Conservation (phyloP, 2,888 invertebrate species). For the Leptinotarsa peninsularis region DNA sequence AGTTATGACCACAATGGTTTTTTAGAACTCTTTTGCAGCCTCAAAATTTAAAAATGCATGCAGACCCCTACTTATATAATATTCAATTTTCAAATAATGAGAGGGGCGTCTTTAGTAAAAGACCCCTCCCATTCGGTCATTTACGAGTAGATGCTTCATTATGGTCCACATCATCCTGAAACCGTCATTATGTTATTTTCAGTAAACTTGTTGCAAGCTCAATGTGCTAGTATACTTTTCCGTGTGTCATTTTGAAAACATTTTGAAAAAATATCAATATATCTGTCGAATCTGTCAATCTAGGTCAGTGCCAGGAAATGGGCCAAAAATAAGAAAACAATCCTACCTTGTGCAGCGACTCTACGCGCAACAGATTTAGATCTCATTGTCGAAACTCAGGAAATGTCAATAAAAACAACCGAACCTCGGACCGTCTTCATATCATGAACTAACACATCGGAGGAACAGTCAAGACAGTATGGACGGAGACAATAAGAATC, state of each 20-base stretch:
- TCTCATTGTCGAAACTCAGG: constrained; percentile 70
- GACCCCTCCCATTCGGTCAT: constrained; percentile 15
- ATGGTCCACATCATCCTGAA: no score
- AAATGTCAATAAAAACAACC: constrained; percentile 44
- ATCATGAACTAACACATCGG: constrained; percentile 57
- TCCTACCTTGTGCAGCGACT: constrained; percentile 77
- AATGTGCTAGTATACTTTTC: no score
- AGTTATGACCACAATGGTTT: no score
- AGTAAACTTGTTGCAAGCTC: no score
- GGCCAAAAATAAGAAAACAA: constrained; percentile 24
- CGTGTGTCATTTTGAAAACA: not conserved
- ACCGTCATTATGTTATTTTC: no score
- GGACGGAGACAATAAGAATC: constrained; percentile 62
- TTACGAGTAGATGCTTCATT: not conserved
- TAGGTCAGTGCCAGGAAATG: constrained; percentile 10
- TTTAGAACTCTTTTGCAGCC: no score
- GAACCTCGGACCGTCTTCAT: constrained; percentile 52
- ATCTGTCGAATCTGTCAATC: not conserved
- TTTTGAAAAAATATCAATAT: not conserved
- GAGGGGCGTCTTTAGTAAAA: not conserved
- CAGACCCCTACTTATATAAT: no score
- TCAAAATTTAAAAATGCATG: no score
- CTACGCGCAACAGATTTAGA: constrained; percentile 79
- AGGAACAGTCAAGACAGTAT: constrained; percentile 55
- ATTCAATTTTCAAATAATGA: not conserved